phyloP scores from a whole-genome alignment of 1,140 invertebrate genomes.

The Drepana arcuata region DNA sequence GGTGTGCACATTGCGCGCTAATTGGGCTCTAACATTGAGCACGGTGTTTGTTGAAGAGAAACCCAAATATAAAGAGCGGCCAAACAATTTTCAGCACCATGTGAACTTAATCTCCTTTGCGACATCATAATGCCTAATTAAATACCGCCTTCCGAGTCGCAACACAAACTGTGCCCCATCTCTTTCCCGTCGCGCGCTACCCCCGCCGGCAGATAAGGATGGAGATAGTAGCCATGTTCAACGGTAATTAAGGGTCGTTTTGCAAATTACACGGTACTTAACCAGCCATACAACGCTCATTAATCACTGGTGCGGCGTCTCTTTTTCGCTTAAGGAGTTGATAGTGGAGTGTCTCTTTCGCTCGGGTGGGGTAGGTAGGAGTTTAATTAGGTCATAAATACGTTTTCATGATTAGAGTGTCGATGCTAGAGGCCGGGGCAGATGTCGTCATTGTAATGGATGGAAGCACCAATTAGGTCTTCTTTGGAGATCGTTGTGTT shows the following conservation, averaged over 20 bases:
- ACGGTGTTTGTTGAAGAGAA: slow-evolving; percentile 48
- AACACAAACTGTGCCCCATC: slow-evolving; percentile 25
- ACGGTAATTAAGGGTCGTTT: slow-evolving; percentile 73
- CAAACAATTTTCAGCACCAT: slow-evolving; percentile 54
- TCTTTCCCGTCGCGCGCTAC: slow-evolving; percentile 24
- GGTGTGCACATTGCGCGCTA: no score
- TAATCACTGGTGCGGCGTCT: slow-evolving; percentile 61
- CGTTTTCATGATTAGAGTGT: slow-evolving; percentile 62
- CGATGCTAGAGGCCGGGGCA: slow-evolving; percentile 20
- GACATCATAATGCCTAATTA: slow-evolving; percentile 69
- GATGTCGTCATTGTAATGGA: slow-evolving; percentile 29
- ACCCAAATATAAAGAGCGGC: slow-evolving; percentile 65
- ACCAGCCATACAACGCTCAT: slow-evolving; percentile 73
- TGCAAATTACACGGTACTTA: slow-evolving; percentile 75
- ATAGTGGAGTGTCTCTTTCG: slow-evolving; percentile 20
- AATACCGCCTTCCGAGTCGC: slow-evolving; percentile 52
- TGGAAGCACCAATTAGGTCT: slow-evolving; percentile 18
- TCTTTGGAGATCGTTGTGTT: slow-evolving; percentile 11
- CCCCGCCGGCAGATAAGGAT: slow-evolving; percentile 36
- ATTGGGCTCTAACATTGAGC: no score
- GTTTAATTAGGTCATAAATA: slow-evolving; percentile 72
- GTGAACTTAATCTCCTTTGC: slow-evolving; percentile 61
- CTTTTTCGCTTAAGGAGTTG: slow-evolving; percentile 18
- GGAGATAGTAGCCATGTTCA: slow-evolving; percentile 56
- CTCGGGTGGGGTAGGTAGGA: slow-evolving; percentile 35